Base-by-base conservation (phyloP, 2,797 vertebrate species). In the Gymnothorax javanicus region DNA sequence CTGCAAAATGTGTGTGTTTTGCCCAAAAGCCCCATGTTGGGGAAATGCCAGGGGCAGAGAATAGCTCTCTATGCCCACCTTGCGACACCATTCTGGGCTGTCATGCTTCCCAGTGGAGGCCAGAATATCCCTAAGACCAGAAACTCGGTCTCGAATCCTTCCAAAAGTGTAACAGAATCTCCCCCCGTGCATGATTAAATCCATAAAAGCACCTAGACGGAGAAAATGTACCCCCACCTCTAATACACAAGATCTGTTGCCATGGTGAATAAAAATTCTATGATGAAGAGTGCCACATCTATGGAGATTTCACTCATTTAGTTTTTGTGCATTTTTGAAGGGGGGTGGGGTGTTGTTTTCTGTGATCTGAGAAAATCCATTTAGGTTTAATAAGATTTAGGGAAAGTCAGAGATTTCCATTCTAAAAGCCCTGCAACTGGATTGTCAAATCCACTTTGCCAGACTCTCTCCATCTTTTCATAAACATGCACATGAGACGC, bases 61-160 rank as follows among this genome's bases (percentile, higher is more conserved):
- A 87, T 69, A 90, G 86, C 92, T 91, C 91, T 92, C 92, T 92
- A 90, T 91, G 91, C 87, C 90, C 89, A 91, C 88, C 89, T 91
- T 77, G 20, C 52, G 75, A 20, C 17, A 2, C 50, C 50, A 79
- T 54, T 11, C 87, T 89, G 88, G 85, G 86, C 54, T 89, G 88
- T 91, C 90, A 1, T 7, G 15, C n/a, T 7, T 79, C 75, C 23
- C 75, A 2, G 75, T 7, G 20, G 43, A 8, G 50, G 25, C 33
- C 0, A 17, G 33, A 50, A 69, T 13, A 43, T 52, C 73, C 20
- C 3, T 4, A 33, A 56, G 75, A 8, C 15, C 9, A 7, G 15
- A 20, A 52, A 7, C 75, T 20, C 7, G 75, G 50, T n/a, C 50
- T 56, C 9, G 0, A 57, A n/a, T n/a, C 17, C 2, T 13, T 3